phyloP scores from a whole-genome alignment of 2,888 invertebrate species.

The Drosophila robusta region DNA sequence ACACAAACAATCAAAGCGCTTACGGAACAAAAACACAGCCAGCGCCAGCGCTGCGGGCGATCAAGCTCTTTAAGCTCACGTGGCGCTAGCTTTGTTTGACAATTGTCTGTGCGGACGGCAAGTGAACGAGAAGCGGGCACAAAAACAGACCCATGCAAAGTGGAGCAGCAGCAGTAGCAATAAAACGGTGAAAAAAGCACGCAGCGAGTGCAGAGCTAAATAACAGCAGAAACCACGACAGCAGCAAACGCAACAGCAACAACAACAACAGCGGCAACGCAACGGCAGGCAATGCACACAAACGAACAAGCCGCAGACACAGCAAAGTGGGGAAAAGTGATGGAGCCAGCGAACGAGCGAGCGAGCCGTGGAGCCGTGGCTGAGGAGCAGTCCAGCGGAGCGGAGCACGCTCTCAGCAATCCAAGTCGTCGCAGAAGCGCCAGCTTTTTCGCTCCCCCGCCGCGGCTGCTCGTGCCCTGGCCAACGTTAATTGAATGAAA shows the following conservation, averaged over 20 bases:
- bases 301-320: slow-evolving; percentile 28
- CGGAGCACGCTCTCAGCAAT: slow-evolving; percentile 10
- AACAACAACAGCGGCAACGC: slow-evolving; percentile 22
- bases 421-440: slow-evolving; percentile 4
- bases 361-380: background rate
- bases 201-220: slow-evolving; percentile 40
- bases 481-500: slow-evolving; percentile 59
- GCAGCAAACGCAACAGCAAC: slow-evolving; percentile 31
- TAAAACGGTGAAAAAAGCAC: slow-evolving; percentile 16
- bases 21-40: slow-evolving; percentile 31
- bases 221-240: slow-evolving; percentile 48
- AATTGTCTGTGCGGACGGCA: slow-evolving; percentile 55
- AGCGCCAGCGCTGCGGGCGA: slow-evolving; percentile 19
- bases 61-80: slow-evolving; percentile 51
- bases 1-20: slow-evolving; percentile 49
- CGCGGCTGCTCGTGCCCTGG: slow-evolving; percentile 36
- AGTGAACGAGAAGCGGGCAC: slow-evolving; percentile 21
- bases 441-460: slow-evolving; percentile 20
- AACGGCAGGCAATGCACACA: slow-evolving; percentile 11
- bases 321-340: slow-evolving; percentile 8
- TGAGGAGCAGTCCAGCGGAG: slow-evolving; percentile 17
- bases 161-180: slow-evolving; percentile 34
- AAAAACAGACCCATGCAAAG: slow-evolving; percentile 33
- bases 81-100: slow-evolving; percentile 55
- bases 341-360: background rate